A percentile compares a stretch with the other conserved stretches of the same genome.
Evolutionary conservation across 2,797 vertebrate species (phyloP).

Genomic region (Meda fulgida): DNA sequence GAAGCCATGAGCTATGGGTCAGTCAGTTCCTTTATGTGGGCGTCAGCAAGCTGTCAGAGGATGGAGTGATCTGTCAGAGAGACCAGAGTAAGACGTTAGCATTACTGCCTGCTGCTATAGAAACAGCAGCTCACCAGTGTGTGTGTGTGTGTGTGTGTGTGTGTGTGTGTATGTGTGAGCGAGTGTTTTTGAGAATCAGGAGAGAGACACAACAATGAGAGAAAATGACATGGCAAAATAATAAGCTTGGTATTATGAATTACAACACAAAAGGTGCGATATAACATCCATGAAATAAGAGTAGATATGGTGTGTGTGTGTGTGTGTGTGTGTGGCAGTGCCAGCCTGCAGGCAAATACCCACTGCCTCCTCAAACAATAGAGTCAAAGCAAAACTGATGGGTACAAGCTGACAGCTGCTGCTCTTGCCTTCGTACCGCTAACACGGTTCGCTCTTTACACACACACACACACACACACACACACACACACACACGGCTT

Average conservation of each 20-base stretch:
- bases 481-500: conserved; percentile 29
- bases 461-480: conserved; percentile 35
- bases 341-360: conserved; percentile 61
- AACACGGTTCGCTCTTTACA: conserved; percentile 17
- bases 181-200: background rate
- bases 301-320: conserved; percentile 21
- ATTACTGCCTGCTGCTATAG: conserved; percentile 35
- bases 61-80: conserved; percentile 8
- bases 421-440: conserved; percentile 50
- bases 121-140: conserved; percentile 5
- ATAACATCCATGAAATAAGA: conserved; percentile 41
- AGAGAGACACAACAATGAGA: background rate
- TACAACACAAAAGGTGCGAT: conserved; percentile 27
- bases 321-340: conserved; percentile 18
- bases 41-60: conserved; percentile 12
- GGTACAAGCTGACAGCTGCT: conserved; percentile 67
- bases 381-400: conserved; percentile 58
- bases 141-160: no score
- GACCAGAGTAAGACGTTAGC: conserved; percentile 14
- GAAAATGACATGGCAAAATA: conserved; percentile 14
- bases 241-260: conserved; percentile 29
- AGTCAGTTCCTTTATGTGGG: background rate
- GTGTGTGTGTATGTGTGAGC: background rate
- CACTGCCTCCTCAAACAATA: conserved; percentile 68
- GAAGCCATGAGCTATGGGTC: conserved; percentile 9